Evolutionary conservation across 2,797 vertebrate genomes (phyloP).

Genomic region (Arctocebus calabarensis): DNA sequence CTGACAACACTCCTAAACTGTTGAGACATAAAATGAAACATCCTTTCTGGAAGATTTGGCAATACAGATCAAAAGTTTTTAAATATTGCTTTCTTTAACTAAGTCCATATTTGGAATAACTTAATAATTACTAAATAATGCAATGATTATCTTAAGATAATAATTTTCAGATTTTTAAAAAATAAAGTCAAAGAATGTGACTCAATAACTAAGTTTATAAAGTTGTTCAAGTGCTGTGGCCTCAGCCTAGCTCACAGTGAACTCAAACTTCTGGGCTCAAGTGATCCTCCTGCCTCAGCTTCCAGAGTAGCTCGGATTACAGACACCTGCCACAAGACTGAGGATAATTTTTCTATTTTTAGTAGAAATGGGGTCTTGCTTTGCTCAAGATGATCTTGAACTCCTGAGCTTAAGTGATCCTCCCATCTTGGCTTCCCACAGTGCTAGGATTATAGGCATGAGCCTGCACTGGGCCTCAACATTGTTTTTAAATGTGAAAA

Average conservation of each 20-base stretch:
- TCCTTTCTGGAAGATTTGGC: neutral
- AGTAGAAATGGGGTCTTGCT: too few relatives aligned
- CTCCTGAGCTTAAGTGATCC: too few relatives aligned
- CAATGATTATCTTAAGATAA: neutral
- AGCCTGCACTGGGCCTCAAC: neutral
- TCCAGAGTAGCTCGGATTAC: too few relatives aligned
- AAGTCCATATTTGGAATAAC: neutral
- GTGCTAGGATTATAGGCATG: too few relatives aligned
- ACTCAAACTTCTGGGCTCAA: too few relatives aligned
- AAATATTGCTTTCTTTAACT: neutral
- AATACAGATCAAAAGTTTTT: neutral
- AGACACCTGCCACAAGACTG: too few relatives aligned
- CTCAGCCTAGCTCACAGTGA: too few relatives aligned
- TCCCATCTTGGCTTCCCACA: too few relatives aligned
- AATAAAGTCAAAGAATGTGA: neutral
- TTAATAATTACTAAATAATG: neutral
- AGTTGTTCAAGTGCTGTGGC: neutral
- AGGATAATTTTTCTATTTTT: too few relatives aligned
- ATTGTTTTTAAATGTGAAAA: constrained; percentile 18
- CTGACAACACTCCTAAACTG: neutral
- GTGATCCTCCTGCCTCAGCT: too few relatives aligned
- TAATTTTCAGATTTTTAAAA: neutral
- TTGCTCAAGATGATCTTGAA: too few relatives aligned
- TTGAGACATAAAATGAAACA: neutral
- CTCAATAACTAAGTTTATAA: neutral